Conservation (phyloP, 2,888 invertebrate species). For the Sarcophaga caerulescens region DNA sequence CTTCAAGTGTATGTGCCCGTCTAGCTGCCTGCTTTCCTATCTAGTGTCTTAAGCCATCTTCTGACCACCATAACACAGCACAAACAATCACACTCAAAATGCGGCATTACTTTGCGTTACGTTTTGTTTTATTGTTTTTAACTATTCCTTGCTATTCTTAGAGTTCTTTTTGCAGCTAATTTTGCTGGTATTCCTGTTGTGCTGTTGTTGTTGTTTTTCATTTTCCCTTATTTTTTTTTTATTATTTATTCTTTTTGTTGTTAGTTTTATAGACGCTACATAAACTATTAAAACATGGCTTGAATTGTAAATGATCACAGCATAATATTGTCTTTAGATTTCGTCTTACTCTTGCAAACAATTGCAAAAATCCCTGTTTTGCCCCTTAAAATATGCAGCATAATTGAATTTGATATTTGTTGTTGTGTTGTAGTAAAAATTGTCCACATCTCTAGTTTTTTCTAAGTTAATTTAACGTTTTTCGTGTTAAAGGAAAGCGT, state of each 20-base stretch:
- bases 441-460: conserved; percentile 6
- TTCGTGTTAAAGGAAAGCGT: background rate
- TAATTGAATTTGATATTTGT: background rate
- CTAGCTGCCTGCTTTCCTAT: background rate
- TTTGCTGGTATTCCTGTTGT: conserved; percentile 20
- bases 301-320: conserved; percentile 70
- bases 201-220: too few species aligned
- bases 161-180: background rate
- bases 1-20: conserved; percentile 1
- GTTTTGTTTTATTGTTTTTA: background rate
- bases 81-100: background rate
- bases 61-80: conserved; percentile 48
- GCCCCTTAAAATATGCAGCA: conserved; percentile 37
- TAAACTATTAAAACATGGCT: conserved; percentile 64
- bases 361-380: background rate
- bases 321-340: conserved; percentile 55
- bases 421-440: conserved; percentile 41
- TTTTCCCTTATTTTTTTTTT: conserved; percentile 3
- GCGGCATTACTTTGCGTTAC: background rate
- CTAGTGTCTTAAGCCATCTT: conserved; percentile 37
- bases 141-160: background rate
- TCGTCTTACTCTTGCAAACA: conserved; percentile 17
- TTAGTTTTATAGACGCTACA: conserved; percentile 56
- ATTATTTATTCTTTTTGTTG: conserved; percentile 7
- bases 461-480: background rate